A percentile compares a stretch with the other conserved stretches of the same genome.
Evolutionary conservation across 2,888 invertebrate species (phyloP).

Genomic region (Agrotis ipsilon): DNA sequence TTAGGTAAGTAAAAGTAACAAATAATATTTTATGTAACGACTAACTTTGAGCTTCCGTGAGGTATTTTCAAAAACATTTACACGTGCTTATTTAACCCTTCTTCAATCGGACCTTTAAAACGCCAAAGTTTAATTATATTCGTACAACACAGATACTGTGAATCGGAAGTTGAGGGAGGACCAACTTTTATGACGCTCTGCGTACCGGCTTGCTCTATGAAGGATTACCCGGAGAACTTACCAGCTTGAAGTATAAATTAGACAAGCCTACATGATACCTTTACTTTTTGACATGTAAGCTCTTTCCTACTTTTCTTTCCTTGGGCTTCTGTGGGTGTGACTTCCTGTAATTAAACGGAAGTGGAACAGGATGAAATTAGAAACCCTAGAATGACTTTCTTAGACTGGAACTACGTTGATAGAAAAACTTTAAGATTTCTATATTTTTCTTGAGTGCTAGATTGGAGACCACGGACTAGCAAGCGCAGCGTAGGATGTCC

Average conservation of each 20-base stretch:
- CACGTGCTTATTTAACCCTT: constrained; percentile 34
- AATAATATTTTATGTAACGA: constrained; percentile 8
- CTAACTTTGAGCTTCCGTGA: constrained; percentile 35
- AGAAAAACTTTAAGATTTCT: too few species aligned
- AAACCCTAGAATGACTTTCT: too few species aligned
- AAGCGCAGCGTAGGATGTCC: too few species aligned
- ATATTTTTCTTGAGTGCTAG: too few species aligned
- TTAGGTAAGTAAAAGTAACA: neutral
- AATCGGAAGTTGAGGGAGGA: constrained; percentile 74
- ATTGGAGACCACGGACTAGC: too few species aligned
- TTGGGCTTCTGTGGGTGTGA: too few species aligned
- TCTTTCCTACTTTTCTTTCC: too few species aligned
- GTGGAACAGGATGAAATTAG: too few species aligned
- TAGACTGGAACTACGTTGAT: too few species aligned
- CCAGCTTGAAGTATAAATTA: constrained; percentile 31
- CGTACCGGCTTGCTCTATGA: constrained; percentile 72
- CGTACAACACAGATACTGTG: constrained; percentile 65
- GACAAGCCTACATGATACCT: constrained; percentile 1
- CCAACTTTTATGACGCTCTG: constrained; percentile 61
- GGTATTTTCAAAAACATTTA: constrained; percentile 36
- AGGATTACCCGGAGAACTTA: constrained; percentile 74
- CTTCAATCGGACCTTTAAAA: constrained; percentile 55
- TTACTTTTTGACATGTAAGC: too few species aligned
- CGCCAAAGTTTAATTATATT: constrained; percentile 71
- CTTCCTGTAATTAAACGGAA: too few species aligned